phyloP scores from a whole-genome alignment of 2,888 invertebrate species.

The Petrolisthes cinctipes region DNA sequence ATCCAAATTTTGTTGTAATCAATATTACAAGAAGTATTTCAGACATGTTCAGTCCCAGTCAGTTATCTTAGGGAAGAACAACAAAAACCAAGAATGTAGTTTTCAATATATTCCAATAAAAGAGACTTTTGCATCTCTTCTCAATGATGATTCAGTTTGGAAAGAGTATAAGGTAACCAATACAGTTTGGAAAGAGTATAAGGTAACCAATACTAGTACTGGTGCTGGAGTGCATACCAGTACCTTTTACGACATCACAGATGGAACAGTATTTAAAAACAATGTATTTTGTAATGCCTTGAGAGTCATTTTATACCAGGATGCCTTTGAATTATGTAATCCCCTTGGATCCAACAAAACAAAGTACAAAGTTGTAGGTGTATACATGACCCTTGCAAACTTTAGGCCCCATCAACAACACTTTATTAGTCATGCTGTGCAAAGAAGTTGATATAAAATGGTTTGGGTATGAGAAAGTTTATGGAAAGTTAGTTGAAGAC shows the following conservation, averaged over 20 bases:
- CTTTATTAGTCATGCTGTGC: neutral
- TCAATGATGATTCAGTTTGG: neutral
- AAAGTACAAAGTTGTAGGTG: conserved; percentile 18
- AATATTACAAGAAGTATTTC: conserved; percentile 6
- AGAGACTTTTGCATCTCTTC: neutral
- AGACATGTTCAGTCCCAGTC: conserved; percentile 25
- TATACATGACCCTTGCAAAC: conserved; percentile 10
- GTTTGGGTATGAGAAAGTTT: neutral
- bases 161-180: too few relatives aligned
- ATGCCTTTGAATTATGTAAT: conserved; percentile 21
- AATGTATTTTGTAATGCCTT: conserved; percentile 11
- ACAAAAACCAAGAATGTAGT: conserved; percentile 8
- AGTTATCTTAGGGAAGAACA: conserved; percentile 18
- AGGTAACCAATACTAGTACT: neutral
- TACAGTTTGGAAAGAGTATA: neutral
- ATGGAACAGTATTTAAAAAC: conserved; percentile 10
- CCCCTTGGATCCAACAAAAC: conserved; percentile 11
- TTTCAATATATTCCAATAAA: conserved; percentile 18
- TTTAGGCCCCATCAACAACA: conserved; percentile 19
- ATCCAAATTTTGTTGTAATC: conserved; percentile 13
- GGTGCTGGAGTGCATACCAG: neutral
- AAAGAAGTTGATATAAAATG: neutral
- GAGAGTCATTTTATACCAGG: conserved; percentile 20
- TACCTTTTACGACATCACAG: neutral
- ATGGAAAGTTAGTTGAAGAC: conserved; percentile 15